These are phyloP conservation scores for Rhabdophis nuchalis DNA, from an alignment of 2,797 vertebrate genomes.

Conservation along the genomic window DNA sequence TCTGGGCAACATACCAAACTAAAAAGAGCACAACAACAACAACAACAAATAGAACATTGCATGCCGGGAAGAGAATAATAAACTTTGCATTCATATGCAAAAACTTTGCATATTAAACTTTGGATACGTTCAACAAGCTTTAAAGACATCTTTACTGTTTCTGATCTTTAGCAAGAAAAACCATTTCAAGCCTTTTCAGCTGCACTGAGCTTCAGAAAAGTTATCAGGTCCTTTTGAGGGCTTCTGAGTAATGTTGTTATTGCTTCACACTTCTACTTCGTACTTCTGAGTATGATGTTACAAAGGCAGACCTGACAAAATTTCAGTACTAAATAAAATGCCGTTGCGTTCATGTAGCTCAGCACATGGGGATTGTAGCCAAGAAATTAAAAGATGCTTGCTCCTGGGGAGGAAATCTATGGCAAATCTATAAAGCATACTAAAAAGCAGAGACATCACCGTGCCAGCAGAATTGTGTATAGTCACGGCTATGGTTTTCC, in stretches of 20 bases:
- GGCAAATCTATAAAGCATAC: too few species aligned
- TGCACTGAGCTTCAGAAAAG: neutral
- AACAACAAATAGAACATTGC: neutral
- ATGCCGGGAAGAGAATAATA: neutral
- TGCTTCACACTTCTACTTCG: neutral
- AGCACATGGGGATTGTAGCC: neutral
- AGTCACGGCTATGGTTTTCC: too few species aligned
- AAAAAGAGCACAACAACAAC: neutral
- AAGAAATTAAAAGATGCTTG: too few species aligned
- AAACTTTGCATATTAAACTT: neutral
- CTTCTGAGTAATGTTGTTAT: neutral
- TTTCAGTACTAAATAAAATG: neutral
- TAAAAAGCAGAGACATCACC: too few species aligned
- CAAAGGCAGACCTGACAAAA: neutral
- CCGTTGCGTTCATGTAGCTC: neutral
- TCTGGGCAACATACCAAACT: neutral
- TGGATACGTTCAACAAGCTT: too few species aligned
- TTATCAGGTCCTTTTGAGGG: neutral
- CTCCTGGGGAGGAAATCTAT: too few species aligned
- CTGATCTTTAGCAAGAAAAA: neutral
- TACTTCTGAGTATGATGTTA: neutral
- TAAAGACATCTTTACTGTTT: neutral
- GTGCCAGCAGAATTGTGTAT: too few species aligned
- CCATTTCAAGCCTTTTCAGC: neutral
- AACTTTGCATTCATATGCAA: neutral